Percentiles rank a stretch among this genome's conserved stretches.
phyloP scores from a whole-genome alignment of 2,888 invertebrate species.

The Heliconius erato region DNA sequence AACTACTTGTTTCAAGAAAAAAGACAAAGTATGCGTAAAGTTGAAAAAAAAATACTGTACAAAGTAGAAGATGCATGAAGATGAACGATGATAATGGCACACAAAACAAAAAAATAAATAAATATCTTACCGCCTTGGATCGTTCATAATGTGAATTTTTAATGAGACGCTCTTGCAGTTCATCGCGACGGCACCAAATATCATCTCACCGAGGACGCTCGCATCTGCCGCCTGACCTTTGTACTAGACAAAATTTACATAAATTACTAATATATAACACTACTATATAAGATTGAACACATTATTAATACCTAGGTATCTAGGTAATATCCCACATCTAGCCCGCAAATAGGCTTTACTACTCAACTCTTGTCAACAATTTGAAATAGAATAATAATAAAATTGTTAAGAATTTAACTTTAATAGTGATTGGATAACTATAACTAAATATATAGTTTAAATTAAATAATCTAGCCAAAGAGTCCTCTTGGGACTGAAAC shows the following conservation, averaged over 20 bases:
- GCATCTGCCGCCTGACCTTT: slow-evolving; percentile 89
- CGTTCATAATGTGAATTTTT: slow-evolving; percentile 91
- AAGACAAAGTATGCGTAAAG: too few relatives aligned
- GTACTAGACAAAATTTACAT: slow-evolving; percentile 78
- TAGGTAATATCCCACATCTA: too few relatives aligned
- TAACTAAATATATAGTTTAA: too few relatives aligned
- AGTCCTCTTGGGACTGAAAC: too few relatives aligned
- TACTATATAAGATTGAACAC: not conserved
- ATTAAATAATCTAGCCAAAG: too few relatives aligned
- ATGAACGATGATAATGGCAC: not conserved
- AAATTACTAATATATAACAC: not conserved
- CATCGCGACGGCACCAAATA: slow-evolving; percentile 96
- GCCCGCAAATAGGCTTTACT: too few relatives aligned
- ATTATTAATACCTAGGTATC: not conserved
- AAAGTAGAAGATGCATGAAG: not conserved
- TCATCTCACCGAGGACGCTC: slow-evolving; percentile 94
- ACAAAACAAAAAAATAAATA: not conserved
- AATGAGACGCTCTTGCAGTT: slow-evolving; percentile 94
- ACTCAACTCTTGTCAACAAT: too few relatives aligned
- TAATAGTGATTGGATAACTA: not conserved
- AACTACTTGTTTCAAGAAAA: too few relatives aligned
- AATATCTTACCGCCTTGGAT: slow-evolving; percentile 76
- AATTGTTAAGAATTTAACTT: not conserved
- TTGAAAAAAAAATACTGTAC: not conserved
- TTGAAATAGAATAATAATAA: not conserved